Conservation (phyloP, 2,113 vertebrate species). For the Eupsittula cactorum region DNA sequence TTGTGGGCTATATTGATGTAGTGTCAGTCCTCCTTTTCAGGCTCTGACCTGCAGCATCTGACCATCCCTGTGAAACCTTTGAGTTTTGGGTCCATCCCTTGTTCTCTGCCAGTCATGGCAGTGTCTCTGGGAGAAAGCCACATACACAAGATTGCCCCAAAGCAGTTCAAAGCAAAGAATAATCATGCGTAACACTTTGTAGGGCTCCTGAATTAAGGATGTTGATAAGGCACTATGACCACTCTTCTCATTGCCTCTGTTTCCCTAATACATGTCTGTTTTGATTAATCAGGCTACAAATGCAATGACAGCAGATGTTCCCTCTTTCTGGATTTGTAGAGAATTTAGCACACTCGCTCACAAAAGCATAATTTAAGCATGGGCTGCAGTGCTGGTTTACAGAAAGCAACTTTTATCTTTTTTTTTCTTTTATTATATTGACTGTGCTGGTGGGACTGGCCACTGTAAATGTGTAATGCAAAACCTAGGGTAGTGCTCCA, state of each 20-base stretch:
- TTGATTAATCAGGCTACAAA: not conserved
- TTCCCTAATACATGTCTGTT: not conserved
- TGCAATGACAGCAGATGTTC: not conserved
- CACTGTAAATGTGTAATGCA: not conserved
- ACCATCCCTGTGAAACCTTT: not conserved
- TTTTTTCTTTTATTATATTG: not conserved
- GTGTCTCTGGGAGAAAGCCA: not conserved
- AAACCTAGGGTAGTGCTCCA: not conserved
- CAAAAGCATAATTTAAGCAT: not conserved
- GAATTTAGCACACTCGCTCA: not conserved
- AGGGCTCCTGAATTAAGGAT: not conserved
- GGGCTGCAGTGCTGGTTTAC: not conserved
- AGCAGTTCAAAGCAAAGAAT: not conserved
- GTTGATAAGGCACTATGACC: not conserved
- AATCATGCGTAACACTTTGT: rapidly evolving
- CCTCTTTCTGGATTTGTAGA: not conserved
- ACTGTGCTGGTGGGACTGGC: not conserved
- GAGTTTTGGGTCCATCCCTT: not conserved
- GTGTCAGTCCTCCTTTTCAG: not conserved
- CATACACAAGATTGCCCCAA: not conserved
- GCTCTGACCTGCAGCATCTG: not conserved
- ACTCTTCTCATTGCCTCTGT: not conserved
- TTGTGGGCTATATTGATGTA: not conserved
- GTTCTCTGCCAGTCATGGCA: not conserved
- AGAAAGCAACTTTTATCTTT: not conserved